phyloP scores from a whole-genome alignment of 2,888 invertebrate genomes.

The Synergus itoensis region DNA sequence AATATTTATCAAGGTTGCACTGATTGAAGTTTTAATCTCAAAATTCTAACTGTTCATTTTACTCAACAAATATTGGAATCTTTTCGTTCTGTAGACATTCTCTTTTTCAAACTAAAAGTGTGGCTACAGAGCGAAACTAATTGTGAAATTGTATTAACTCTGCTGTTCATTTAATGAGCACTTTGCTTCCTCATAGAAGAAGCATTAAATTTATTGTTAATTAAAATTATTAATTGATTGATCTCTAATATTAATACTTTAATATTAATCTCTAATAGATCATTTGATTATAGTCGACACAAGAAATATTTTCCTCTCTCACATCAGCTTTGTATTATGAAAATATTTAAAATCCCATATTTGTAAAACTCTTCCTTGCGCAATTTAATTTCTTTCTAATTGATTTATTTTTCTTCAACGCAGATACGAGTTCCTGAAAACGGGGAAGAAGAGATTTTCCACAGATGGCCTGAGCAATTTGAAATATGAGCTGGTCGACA shows the following conservation, averaged over 20 bases:
- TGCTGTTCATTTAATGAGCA: not conserved
- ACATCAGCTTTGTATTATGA: no score
- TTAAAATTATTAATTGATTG: not conserved
- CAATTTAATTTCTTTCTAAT: not conserved
- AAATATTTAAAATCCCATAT: no score
- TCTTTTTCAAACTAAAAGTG: no score
- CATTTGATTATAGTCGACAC: not conserved
- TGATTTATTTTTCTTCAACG: slow-evolving; percentile 64
- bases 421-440: slow-evolving; percentile 91
- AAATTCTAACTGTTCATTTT: no score
- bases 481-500: slow-evolving; percentile 86
- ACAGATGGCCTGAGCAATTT: slow-evolving; percentile 93
- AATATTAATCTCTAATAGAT: slow-evolving; percentile 3
- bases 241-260: not conserved
- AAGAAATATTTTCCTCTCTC: no score
- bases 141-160: no score
- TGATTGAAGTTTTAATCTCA: no score
- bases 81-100: no score
- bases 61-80: no score
- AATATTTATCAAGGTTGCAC: not conserved
- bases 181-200: not conserved
- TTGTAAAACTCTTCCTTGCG: no score
- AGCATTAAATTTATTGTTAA: no score
- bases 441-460: slow-evolving; percentile 89
- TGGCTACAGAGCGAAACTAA: no score